Conservation (phyloP, 2,113 vertebrate genomes). For the Cochlearius cochlearius region DNA sequence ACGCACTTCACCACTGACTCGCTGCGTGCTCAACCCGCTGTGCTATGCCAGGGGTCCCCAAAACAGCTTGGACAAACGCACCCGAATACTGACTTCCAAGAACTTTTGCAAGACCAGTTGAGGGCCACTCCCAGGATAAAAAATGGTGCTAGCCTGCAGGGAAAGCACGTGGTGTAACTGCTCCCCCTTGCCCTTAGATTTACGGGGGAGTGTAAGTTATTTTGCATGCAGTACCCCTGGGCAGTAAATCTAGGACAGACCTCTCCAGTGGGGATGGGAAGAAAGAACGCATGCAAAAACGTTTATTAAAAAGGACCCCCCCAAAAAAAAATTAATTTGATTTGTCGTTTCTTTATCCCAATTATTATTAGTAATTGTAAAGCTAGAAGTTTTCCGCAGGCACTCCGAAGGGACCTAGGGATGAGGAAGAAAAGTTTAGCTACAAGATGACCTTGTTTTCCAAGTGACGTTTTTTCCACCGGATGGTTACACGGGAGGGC, state of each 20-base stretch:
- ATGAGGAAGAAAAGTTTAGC: constrained; percentile 22
- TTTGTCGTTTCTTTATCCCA: not conserved
- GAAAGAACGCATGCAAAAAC: not conserved
- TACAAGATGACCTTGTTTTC: constrained; percentile 60
- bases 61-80: not conserved
- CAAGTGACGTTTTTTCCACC: not conserved
- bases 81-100: not conserved
- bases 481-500: not conserved
- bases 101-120: not conserved
- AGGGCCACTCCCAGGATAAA: not conserved
- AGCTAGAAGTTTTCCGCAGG: not conserved
- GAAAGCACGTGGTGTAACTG: not conserved
- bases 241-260: not conserved
- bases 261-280: not conserved
- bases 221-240: not conserved
- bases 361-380: not conserved
- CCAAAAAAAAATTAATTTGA: not conserved
- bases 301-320: not conserved
- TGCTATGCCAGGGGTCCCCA: not conserved
- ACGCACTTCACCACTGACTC: not conserved
- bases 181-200: not conserved
- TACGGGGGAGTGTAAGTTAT: not conserved
- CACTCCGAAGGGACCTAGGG: not conserved
- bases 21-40: accelerated
- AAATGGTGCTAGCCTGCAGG: not conserved